Percentiles rank a stretch among this genome's conserved stretches.
Conservation (phyloP, 1,140 invertebrate species). For the Xylocopa sonorina region DNA sequence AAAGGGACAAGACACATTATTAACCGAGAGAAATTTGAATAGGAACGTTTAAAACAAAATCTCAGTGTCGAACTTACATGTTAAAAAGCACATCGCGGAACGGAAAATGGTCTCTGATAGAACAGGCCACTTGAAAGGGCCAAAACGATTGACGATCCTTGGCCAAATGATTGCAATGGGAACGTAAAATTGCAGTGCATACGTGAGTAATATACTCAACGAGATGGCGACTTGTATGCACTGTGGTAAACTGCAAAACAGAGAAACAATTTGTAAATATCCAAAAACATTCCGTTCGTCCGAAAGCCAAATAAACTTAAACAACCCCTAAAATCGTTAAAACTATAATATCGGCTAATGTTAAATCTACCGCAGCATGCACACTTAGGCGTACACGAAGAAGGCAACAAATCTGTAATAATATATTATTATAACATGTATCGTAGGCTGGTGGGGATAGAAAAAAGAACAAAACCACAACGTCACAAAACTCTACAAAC, state of each 20-base stretch:
- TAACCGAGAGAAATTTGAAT: no score
- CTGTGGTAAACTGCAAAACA: slow-evolving; percentile 82
- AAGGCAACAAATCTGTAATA: not conserved
- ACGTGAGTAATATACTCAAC: slow-evolving; percentile 89
- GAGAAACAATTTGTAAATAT: not conserved
- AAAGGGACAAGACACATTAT: no score
- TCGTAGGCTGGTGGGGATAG: not conserved
- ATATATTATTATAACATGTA: not conserved
- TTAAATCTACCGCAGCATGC: not conserved
- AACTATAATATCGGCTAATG: not conserved
- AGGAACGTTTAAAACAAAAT: no score
- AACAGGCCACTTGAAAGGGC: slow-evolving; percentile 82
- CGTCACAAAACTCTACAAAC: slow-evolving; percentile 7
- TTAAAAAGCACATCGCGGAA: slow-evolving; percentile 85
- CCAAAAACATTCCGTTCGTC: not conserved
- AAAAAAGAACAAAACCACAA: not conserved
- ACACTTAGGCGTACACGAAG: not conserved
- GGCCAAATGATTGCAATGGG: slow-evolving; percentile 87
- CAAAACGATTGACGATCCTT: slow-evolving; percentile 78
- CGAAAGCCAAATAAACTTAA: not conserved
- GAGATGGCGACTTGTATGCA: slow-evolving; percentile 87
- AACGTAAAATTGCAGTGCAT: slow-evolving; percentile 94
- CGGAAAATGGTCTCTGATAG: slow-evolving; percentile 85
- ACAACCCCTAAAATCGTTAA: not conserved
- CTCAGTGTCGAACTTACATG: slow-evolving; percentile 85